Evolutionary conservation across 2,113 vertebrate species (phyloP).

Genomic region (Neogobius melanostomus): DNA sequence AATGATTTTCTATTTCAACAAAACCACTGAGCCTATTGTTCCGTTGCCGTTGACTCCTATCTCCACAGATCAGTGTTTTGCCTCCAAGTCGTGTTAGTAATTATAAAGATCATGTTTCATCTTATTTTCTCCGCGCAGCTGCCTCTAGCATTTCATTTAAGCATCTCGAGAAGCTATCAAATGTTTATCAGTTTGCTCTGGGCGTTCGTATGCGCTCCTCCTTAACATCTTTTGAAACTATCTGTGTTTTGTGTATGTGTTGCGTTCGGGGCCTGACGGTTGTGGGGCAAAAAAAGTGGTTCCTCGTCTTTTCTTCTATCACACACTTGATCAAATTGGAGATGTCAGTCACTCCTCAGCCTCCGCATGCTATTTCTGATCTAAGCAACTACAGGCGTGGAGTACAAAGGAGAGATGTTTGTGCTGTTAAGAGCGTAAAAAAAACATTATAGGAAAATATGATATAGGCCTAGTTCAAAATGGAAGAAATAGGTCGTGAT

Average conservation of each 20-base stretch:
- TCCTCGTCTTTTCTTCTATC: conserved; percentile 41
- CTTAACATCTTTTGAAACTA: conserved; percentile 17
- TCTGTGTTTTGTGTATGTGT: neutral
- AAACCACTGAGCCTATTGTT: neutral
- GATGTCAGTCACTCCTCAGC: conserved; percentile 44
- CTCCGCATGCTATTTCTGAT: conserved; percentile 21
- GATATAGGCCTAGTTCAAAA: neutral
- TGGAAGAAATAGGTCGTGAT: neutral
- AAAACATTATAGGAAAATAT: neutral
- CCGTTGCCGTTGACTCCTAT: neutral
- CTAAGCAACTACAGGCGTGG: neutral
- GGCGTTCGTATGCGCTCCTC: conserved; percentile 17
- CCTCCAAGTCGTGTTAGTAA: neutral
- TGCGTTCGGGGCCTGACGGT: conserved; percentile 39
- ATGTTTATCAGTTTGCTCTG: conserved; percentile 5
- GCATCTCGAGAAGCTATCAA: neutral
- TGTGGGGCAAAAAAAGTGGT: conserved; percentile 26
- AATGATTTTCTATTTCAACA: neutral
- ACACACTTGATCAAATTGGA: conserved; percentile 51
- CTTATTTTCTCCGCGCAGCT: neutral
- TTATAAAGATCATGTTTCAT: neutral
- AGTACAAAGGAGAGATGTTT: neutral
- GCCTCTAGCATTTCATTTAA: conserved; percentile 6
- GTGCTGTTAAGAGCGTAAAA: neutral
- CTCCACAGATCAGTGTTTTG: neutral